A percentile compares a stretch with the other conserved stretches of the same genome.
Conservation (phyloP, 2,113 vertebrate species). For the Galbula dea region DNA sequence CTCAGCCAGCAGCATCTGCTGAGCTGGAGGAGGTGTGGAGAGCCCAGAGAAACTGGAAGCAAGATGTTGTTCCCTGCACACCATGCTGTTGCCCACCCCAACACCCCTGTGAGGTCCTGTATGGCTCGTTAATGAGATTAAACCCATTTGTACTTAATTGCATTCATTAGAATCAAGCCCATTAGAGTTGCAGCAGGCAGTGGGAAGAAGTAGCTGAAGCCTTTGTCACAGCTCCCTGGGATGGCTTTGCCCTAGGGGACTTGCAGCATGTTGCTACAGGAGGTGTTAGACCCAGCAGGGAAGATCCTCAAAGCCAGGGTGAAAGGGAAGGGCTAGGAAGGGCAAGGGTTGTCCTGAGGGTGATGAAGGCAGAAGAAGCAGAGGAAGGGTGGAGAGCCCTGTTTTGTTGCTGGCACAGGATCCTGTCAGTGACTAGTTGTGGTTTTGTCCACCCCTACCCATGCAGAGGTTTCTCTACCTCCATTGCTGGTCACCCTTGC, state of each 20-base stretch:
- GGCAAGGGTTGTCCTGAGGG: neutral
- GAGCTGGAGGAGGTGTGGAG: neutral
- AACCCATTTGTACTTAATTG: neutral
- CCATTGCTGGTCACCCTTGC: neutral
- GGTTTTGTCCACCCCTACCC: neutral
- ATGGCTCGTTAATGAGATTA: neutral
- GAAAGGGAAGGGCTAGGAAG: neutral
- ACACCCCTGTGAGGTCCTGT: neutral
- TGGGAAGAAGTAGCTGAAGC: neutral
- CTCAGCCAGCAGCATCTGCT: neutral
- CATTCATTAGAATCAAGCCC: neutral
- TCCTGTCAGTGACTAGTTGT: rapidly evolving
- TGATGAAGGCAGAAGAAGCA: neutral
- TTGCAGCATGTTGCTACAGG: neutral
- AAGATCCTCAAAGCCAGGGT: neutral
- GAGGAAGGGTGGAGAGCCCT: neutral
- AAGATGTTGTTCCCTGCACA: neutral
- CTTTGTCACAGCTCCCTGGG: neutral
- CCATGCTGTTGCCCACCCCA: neutral
- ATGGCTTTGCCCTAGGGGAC: rapidly evolving
- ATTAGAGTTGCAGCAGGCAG: neutral
- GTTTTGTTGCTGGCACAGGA: neutral
- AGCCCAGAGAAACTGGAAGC: neutral
- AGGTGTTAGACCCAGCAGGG: neutral
- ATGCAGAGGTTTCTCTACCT: rapidly evolving